Base-by-base conservation (phyloP, 2,113 vertebrate species). In the Apodemus speciosus region DNA sequence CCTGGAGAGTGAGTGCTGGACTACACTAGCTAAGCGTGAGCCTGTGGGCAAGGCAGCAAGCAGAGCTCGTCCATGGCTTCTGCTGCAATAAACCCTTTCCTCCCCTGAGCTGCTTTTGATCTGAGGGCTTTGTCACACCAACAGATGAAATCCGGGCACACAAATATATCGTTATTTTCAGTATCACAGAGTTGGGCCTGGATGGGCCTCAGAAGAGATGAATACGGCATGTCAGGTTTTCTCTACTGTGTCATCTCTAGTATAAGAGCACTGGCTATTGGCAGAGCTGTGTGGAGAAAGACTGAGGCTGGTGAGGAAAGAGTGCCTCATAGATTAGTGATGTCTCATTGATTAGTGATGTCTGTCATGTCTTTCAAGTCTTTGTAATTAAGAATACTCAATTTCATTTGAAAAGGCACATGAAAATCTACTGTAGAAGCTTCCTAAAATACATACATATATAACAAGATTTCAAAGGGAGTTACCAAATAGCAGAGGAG, bases 291-390 rank as follows among this genome's bases (percentile, higher is more conserved):
- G 6, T 60, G 35, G 32, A 75, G 77, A 94, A 68, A 76, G 18
- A 32, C 75, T 62, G 46, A 86, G 69, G 25, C 23, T 86, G 21
- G 6, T 14, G 40, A 81, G 23, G 62, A 91, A 85, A 79, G 75
- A 40, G 58, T 11, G 9, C 16, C 9, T n/a, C 40, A 49, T 46
- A 2, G 43, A 79, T 79, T 51, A 68, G 62, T 68, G 4, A 85
- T 69, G 46, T 13, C 64, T 90, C n/a, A 64, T 64, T 64, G 60
- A 46, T 84, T 46, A 83, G 77, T 91, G 73, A 86, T 85, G 79
- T 76, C 66, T 91, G 68, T 32, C 30, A 6, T 43, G 69, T 93
- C 79, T 85, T 91, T 51, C 73, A 86, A 62, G 73, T 77, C 46
- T 89, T 85, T 84, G 66, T 72, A 35, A 43, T 66, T 66, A 46